These are phyloP conservation scores for Scaptomyza flava DNA, from an alignment of 2,888 invertebrate species.

Conservation along the genomic window DNA sequence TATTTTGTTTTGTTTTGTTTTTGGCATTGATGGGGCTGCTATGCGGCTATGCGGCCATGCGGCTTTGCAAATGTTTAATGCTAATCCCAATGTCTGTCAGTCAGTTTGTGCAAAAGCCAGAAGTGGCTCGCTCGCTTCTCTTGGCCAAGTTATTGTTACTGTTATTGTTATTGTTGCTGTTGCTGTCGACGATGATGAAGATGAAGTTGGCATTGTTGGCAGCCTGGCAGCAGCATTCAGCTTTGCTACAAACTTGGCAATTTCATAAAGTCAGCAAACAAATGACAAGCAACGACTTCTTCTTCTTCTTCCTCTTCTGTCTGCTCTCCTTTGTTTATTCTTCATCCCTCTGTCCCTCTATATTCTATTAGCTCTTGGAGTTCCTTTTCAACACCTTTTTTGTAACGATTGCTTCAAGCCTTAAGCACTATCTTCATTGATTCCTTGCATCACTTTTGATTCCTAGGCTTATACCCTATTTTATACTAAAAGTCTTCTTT, in stretches of 20 bases:
- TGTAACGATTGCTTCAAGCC: neutral
- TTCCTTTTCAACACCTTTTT: constrained; percentile 1
- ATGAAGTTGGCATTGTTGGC: constrained; percentile 70
- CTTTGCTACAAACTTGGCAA: constrained; percentile 18
- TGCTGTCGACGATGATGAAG: constrained; percentile 57
- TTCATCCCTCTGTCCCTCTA: neutral
- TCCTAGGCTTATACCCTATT: too few species aligned
- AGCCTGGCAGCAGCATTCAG: constrained; percentile 32
- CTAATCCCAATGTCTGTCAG: constrained; percentile 75
- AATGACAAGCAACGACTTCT: constrained; percentile 66
- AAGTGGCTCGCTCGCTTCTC: constrained; percentile 17
- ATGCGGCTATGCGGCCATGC: constrained; percentile 24
- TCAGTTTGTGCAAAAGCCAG: constrained; percentile 39
- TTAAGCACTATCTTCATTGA: neutral
- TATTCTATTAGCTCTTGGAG: neutral
- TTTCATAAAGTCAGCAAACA: constrained; percentile 76
- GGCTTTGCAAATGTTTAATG: constrained; percentile 64
- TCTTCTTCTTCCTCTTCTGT: constrained; percentile 40
- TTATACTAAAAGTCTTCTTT: too few species aligned
- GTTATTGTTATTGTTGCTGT: constrained; percentile 45
- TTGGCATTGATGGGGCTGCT: constrained; percentile 42
- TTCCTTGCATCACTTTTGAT: neutral
- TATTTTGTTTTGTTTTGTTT: constrained; percentile 30
- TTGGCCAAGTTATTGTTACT: constrained; percentile 58
- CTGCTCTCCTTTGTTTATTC: neutral